Evolutionary conservation across 2,797 vertebrate species (phyloP), one percentile per base, ranked within the genome.

Genomic region (Darevskia mixta): DNA sequence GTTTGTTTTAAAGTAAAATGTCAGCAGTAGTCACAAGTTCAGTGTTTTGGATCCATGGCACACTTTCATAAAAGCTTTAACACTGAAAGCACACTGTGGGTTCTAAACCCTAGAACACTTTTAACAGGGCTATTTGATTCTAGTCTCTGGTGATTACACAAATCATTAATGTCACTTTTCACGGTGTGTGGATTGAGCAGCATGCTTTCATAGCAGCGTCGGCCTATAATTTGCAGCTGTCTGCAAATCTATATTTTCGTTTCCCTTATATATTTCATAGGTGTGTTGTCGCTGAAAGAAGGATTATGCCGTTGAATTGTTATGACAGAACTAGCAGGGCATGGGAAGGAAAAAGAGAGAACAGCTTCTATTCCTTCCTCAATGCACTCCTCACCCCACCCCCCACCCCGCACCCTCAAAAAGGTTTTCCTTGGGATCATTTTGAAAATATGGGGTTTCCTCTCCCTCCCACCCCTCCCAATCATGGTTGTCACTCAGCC

Each of bases 151-250:
- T 90, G 49, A 72, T 20, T 90, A 79, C 77, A 55, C 79, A 15
- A 29, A 77, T 83, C 87, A 76, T 85, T 49, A 41, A 0, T 83
- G 88, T 88, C 84, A 18, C 80, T 69, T 88, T 87, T 80, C 13
- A 55, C 11, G 83, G 55, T 43, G 72, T 77, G 8, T 10, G 45
- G 0, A 32, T 2, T 75, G 43, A 88, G 1, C 2, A 55, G 2
- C 23, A 2, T 55, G 58, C 77, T 75, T 41, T 23, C 8, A 8
- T 13, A 41, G 10, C 38, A 64, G 32, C 9, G 13, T 29, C 27
- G 0, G 29, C 6, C 73, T 61, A 90, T 41, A 29, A 58, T 75
- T 23, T 8, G 6, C 35, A 83, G 32, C 77, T 1, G 0, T 55
- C 75, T 91, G 1, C 76, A 25, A 86, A 88, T 83, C 64, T 41